A percentile compares a stretch with the other conserved stretches of the same genome.
phyloP scores from a whole-genome alignment of 2,888 invertebrate genomes.

The Aplocera efformata region DNA sequence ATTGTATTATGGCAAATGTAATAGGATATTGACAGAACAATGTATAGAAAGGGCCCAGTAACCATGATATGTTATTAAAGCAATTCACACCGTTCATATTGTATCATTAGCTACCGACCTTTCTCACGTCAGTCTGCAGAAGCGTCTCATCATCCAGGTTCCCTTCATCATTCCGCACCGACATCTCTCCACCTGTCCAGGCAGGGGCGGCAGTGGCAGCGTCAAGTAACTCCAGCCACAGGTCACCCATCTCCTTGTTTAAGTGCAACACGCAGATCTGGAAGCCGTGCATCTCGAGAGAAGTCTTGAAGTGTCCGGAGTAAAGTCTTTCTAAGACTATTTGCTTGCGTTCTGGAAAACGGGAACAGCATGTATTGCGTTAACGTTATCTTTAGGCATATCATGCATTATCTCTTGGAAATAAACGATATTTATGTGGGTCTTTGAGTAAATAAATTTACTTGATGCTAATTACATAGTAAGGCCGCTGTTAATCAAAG shows the following conservation, averaged over 20 bases:
- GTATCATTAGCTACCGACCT: slow-evolving; percentile 49
- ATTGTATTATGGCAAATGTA: too few relatives aligned
- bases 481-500: too few relatives aligned
- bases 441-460: too few relatives aligned
- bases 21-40: too few relatives aligned
- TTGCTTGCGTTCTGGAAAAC: slow-evolving; percentile 55
- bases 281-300: slow-evolving; percentile 88
- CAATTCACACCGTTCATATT: too few relatives aligned
- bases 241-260: slow-evolving; percentile 54
- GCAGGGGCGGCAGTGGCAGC: slow-evolving; percentile 77
- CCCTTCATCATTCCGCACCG: slow-evolving; percentile 46
- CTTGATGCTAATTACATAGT: too few relatives aligned
- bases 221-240: slow-evolving; percentile 81
- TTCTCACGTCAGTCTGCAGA: slow-evolving; percentile 41
- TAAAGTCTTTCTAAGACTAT: slow-evolving; percentile 77
- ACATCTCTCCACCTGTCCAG: slow-evolving; percentile 77
- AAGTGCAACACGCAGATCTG: slow-evolving; percentile 85
- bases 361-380: too few relatives aligned
- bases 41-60: too few relatives aligned
- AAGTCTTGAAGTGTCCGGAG: slow-evolving; percentile 84
- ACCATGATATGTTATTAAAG: too few relatives aligned
- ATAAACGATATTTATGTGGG: too few relatives aligned
- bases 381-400: too few relatives aligned
- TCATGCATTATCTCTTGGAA: too few relatives aligned
- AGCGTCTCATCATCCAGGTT: slow-evolving; percentile 53